These are phyloP conservation scores for Tympanuchus pallidicinctus DNA, from an alignment of 2,113 vertebrate species.

Conservation along the genomic window DNA sequence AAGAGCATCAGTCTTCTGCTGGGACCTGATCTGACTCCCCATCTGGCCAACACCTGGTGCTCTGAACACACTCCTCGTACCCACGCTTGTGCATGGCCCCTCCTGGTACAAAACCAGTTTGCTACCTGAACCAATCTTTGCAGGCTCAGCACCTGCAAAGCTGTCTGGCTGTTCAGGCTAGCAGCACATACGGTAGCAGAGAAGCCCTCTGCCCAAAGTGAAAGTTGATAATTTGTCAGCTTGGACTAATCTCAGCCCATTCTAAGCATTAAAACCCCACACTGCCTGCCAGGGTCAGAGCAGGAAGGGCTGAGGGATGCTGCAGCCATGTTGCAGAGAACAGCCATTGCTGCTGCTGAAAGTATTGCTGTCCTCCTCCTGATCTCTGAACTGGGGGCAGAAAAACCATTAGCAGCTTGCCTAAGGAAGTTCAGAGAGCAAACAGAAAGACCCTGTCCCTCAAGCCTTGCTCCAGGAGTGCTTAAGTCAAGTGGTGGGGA, in stretches of 20 bases:
- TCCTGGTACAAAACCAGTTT: background rate
- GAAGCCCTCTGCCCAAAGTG: background rate
- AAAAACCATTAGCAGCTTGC: background rate
- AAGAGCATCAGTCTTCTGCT: background rate
- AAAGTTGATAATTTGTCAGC: background rate
- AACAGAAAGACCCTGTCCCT: background rate
- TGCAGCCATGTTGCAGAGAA: background rate
- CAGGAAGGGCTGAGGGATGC: background rate
- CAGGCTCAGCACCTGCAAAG: background rate
- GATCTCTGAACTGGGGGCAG: background rate
- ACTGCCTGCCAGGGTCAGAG: background rate
- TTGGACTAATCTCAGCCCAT: background rate
- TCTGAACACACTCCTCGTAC: background rate
- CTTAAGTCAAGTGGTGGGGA: background rate
- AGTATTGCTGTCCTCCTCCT: background rate
- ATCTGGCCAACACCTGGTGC: background rate
- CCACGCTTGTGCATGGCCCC: fast-evolving
- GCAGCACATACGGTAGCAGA: background rate
- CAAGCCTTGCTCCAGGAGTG: background rate
- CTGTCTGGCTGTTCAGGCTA: too few relatives aligned
- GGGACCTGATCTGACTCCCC: background rate
- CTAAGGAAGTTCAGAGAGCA: background rate
- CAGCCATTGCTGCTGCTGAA: background rate
- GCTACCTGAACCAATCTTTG: background rate
- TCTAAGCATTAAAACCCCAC: background rate